Evolutionary conservation across 2,113 vertebrate genomes (phyloP), one percentile per base, ranked within the genome.

Genomic region (Coryphaenoides rupestris): DNA sequence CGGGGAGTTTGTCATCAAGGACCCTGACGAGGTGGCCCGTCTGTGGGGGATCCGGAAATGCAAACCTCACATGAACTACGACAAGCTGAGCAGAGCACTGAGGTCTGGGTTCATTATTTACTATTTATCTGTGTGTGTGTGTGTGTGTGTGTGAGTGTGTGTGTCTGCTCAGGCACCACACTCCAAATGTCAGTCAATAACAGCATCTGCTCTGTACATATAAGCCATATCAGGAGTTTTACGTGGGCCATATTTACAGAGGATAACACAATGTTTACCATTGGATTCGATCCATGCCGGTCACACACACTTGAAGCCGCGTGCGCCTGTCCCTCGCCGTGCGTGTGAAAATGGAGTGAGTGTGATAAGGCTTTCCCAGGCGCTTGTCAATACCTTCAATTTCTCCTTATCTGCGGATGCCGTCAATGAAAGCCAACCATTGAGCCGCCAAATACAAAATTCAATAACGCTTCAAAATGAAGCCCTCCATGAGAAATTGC

Each of bases 11-110:
- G 94, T 96, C 86, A 95, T 95, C 87, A 95, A 95, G 86, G 94
- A 95, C 72, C 94, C 94, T 0, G 94, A 96, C 0, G 94, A 96
- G 69, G 94, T 96, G 88, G 94, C 94, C 12, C 86, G 92, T 24
- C 89, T 95, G 46, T 95, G 94, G 94, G 94, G 94, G 65, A 79
- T 91, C 19, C 89, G 94, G 56, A 95, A 95, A 65, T 95, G 94
- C 89, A 96, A 96, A 63, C 94, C 94, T 17, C 94, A 96, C 83
- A 96, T 96, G 94, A 96, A 96, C 71, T 96, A 96, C 0, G 94
- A 96, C 90, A 96, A 96, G 83, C 90, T 96, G 83, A 96, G 94
- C 84, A 78, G 94, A 66, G 94, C 94, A 1, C 86, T 96, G 58
- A 93, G 94, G 94, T 95, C 85, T 59, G 74, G 3, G 53, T 23